phyloP scores from a whole-genome alignment of 1,140 invertebrate genomes.

The Drosophila insularis region DNA sequence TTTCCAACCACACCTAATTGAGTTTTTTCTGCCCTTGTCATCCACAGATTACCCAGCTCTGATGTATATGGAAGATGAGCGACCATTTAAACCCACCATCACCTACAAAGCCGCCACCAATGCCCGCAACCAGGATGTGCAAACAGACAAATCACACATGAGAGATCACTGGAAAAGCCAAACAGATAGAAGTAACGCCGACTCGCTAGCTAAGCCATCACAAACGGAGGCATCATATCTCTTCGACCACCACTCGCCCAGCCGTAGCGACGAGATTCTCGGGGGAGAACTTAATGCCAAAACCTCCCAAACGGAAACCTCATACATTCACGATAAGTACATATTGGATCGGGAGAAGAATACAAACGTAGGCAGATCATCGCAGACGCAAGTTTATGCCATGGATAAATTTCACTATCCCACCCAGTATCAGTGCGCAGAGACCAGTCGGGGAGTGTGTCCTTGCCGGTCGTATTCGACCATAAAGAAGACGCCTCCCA shows the following conservation, averaged over 20 bases:
- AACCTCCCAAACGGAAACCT: constrained; percentile 8
- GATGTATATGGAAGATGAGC: constrained; percentile 64
- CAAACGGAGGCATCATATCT: constrained; percentile 52
- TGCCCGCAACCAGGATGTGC: constrained; percentile 34
- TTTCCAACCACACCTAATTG: constrained; percentile 7
- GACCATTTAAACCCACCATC: constrained; percentile 22
- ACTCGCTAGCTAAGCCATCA: constrained; percentile 28
- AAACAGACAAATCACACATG: constrained; percentile 56
- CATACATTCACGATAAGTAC: constrained; percentile 21
- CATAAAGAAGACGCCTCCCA: neutral
- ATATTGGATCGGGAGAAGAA: neutral
- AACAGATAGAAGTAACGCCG: neutral
- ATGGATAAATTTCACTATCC: constrained; percentile 37
- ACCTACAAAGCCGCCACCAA: neutral
- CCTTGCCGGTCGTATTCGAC: neutral
- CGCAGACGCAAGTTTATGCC: neutral
- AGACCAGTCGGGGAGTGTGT: neutral
- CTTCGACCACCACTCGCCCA: constrained; percentile 1
- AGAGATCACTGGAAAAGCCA: constrained; percentile 17
- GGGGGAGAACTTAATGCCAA: neutral
- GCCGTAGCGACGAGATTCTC: neutral
- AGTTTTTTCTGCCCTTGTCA: constrained; percentile 6
- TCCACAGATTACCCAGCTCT: constrained; percentile 59
- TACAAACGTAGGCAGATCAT: neutral
- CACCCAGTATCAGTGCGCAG: constrained; percentile 13